A percentile compares a stretch with the other conserved stretches of the same genome.
phyloP scores from a whole-genome alignment of 2,113 vertebrate species.

The Ceratotherium simum region DNA sequence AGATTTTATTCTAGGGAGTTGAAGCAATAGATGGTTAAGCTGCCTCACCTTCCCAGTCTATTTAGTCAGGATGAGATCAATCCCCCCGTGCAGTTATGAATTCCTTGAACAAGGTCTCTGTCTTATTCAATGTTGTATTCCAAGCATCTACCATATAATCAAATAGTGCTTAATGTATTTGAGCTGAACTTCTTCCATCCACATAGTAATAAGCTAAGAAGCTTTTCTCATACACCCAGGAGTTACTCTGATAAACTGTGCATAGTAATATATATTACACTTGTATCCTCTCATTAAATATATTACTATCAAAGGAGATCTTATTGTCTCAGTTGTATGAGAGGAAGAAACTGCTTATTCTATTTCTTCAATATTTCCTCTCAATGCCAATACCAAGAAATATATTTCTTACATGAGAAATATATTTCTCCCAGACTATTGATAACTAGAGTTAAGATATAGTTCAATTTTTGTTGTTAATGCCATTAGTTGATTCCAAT shows the following conservation, averaged over 20 bases:
- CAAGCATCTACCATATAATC: background rate
- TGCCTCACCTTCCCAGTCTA: slow-evolving; percentile 1
- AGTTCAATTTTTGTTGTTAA: background rate
- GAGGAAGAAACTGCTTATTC: background rate
- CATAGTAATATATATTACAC: background rate
- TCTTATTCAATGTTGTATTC: background rate
- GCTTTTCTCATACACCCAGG: background rate
- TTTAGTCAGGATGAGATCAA: background rate
- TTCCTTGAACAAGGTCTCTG: background rate
- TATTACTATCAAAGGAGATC: background rate
- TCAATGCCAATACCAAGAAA: background rate
- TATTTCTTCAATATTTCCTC: background rate
- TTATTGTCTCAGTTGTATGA: background rate
- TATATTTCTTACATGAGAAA: slow-evolving; percentile 27
- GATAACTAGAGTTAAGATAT: background rate
- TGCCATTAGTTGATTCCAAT: too few relatives aligned
- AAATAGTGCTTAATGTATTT: background rate
- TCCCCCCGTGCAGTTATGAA: background rate
- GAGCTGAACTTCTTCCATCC: background rate
- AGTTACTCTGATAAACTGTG: slow-evolving; percentile 15
- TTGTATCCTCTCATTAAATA: background rate
- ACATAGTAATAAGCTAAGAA: background rate
- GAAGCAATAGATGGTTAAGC: slow-evolving; percentile 27
- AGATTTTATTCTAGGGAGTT: slow-evolving; percentile 63
- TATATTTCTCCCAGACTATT: background rate